Conservation (phyloP, 2,888 invertebrate species). For the Theretra japonica region DNA sequence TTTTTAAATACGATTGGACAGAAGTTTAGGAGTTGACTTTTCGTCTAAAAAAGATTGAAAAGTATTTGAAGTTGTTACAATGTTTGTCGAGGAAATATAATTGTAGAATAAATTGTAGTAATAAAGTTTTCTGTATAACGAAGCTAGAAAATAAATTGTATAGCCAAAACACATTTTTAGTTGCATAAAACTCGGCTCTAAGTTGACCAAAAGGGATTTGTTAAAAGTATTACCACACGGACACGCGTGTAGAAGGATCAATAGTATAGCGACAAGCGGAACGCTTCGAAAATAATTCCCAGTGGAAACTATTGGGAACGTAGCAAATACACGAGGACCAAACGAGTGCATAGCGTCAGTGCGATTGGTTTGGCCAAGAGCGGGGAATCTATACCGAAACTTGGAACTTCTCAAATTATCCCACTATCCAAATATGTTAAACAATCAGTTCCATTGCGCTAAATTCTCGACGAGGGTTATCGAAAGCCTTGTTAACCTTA, state of each 20-base stretch:
- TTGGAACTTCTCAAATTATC: background rate
- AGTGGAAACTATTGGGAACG: conserved; percentile 45
- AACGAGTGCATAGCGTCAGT: conserved; percentile 47
- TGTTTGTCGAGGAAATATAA: too few species aligned
- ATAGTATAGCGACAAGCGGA: conserved; percentile 41
- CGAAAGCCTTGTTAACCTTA: background rate
- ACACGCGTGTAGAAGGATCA: conserved; percentile 17
- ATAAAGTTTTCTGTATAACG: background rate
- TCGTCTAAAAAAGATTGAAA: too few species aligned
- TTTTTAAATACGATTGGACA: too few species aligned
- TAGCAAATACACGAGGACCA: conserved; percentile 45
- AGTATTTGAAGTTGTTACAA: too few species aligned
- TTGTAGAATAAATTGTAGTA: too few species aligned
- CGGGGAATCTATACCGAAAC: background rate
- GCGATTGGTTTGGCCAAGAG: conserved; percentile 45
- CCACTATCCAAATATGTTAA: background rate
- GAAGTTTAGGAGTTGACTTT: too few species aligned
- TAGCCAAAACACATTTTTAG: background rate
- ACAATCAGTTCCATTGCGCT: background rate
- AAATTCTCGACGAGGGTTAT: background rate
- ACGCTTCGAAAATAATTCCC: conserved; percentile 58
- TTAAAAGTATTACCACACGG: conserved; percentile 15
- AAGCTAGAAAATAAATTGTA: background rate
- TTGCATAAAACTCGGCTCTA: background rate
- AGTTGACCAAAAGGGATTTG: conserved; percentile 12